phyloP scores from a whole-genome alignment of 2,888 invertebrate species.

The Oegoconia quadripuncta region DNA sequence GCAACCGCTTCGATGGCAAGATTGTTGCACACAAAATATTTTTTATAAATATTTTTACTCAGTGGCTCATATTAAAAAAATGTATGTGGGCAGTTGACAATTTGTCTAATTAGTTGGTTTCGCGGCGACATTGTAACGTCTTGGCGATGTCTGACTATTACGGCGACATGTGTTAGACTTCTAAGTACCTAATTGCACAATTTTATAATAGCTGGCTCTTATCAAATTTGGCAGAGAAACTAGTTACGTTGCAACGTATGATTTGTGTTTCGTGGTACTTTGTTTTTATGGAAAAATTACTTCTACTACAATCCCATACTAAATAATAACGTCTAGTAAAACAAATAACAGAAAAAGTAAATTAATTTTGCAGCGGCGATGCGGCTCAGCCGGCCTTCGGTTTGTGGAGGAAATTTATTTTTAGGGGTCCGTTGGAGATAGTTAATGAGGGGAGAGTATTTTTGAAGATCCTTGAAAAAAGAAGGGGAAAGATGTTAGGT shows the following conservation, averaged over 20 bases:
- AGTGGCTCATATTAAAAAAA: background rate
- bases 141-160: constrained; percentile 20
- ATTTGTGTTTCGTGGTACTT: background rate
- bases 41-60: background rate
- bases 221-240: constrained; percentile 22
- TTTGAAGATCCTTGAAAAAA: no score
- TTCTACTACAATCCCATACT: no score
- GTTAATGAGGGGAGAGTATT: no score
- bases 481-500: no score
- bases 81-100: constrained; percentile 7
- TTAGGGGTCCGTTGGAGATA: no score
- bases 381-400: no score
- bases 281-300: no score
- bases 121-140: constrained; percentile 7
- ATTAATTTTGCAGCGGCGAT: no score
- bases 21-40: background rate
- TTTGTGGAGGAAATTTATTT: no score
- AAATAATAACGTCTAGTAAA: no score
- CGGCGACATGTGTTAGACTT: constrained; percentile 10
- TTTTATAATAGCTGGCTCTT: constrained; percentile 21
- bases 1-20: no score
- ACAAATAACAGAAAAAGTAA: no score
- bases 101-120: constrained; percentile 12
- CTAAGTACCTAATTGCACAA: constrained; percentile 16
- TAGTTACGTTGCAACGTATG: constrained; percentile 5